A percentile compares a stretch with the other conserved stretches of the same genome.
Evolutionary conservation across 2,888 invertebrate genomes (phyloP).

Genomic region (Sminthurides aquaticus): DNA sequence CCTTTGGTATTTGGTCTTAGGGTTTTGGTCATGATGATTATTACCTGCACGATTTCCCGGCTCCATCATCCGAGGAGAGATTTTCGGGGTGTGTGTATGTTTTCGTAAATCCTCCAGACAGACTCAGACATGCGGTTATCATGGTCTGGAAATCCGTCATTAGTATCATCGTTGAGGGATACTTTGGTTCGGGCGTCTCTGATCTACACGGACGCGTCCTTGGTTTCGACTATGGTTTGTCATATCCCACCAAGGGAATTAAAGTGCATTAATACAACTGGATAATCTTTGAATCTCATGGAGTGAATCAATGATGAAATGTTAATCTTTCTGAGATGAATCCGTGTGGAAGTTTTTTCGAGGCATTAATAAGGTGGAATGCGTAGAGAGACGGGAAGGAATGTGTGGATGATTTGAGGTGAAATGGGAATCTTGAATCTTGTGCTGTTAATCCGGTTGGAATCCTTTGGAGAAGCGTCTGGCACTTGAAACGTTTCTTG

Average conservation of each 20-base stretch:
- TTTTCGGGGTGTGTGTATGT: neutral
- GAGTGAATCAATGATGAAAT: no score
- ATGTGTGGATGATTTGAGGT: neutral
- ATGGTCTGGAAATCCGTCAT: neutral
- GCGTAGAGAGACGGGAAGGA: neutral
- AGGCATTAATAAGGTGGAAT: neutral
- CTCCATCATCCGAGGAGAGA: neutral
- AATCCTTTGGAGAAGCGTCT: no score
- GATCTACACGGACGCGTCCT: neutral
- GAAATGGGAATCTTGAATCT: no score
- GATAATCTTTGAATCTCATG: neutral
- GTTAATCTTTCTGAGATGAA: no score
- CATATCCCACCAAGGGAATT: neutral
- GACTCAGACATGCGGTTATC: neutral
- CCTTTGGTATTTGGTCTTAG: no score
- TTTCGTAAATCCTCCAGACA: no score
- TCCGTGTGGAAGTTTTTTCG: no score
- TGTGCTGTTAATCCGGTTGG: neutral
- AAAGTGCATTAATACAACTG: neutral
- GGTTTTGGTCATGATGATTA: constrained; percentile 2
- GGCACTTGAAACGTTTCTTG: no score
- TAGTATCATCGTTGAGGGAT: neutral
- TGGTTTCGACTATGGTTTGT: neutral
- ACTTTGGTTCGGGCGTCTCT: neutral
- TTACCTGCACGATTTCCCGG: constrained; percentile 8